A percentile compares a stretch with the other conserved stretches of the same genome.
Evolutionary conservation across 2,888 invertebrate species (phyloP).

Genomic region (Leptopilina myrica): DNA sequence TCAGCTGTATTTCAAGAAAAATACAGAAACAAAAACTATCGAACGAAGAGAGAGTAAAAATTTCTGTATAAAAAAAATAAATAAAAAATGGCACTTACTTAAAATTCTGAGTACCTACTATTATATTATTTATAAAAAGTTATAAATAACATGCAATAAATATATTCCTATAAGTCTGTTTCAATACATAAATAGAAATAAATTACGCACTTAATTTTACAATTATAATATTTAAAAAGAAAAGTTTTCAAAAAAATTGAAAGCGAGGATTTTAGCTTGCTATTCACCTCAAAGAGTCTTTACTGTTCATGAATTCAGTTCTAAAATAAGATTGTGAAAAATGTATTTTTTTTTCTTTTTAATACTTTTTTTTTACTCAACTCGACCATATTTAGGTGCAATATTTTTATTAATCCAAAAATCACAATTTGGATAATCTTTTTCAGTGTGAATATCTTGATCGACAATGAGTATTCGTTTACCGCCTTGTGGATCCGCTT

Average conservation of each 20-base stretch:
- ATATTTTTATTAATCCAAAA: slow-evolving; percentile 87
- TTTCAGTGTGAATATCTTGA: slow-evolving; percentile 83
- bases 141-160: too few relatives aligned
- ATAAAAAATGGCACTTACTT: too few relatives aligned
- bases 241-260: neutral
- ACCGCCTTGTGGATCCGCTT: slow-evolving; percentile 78
- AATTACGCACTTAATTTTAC: slow-evolving; percentile 5
- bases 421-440: slow-evolving; percentile 85
- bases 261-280: neutral
- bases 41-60: too few relatives aligned
- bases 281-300: neutral
- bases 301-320: neutral
- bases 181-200: neutral
- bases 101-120: too few relatives aligned
- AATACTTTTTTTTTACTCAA: slow-evolving; percentile 80
- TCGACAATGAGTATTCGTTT: slow-evolving; percentile 82
- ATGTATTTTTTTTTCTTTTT: neutral
- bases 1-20: too few relatives aligned
- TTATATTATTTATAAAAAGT: too few relatives aligned
- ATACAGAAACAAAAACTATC: too few relatives aligned
- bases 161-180: too few relatives aligned
- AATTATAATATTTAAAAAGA: neutral
- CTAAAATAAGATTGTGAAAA: slow-evolving; percentile 13
- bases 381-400: slow-evolving; percentile 85
- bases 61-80: too few relatives aligned